Base-by-base conservation (phyloP, 2,797 vertebrate genomes). In the Synaphobranchus kaupii region DNA sequence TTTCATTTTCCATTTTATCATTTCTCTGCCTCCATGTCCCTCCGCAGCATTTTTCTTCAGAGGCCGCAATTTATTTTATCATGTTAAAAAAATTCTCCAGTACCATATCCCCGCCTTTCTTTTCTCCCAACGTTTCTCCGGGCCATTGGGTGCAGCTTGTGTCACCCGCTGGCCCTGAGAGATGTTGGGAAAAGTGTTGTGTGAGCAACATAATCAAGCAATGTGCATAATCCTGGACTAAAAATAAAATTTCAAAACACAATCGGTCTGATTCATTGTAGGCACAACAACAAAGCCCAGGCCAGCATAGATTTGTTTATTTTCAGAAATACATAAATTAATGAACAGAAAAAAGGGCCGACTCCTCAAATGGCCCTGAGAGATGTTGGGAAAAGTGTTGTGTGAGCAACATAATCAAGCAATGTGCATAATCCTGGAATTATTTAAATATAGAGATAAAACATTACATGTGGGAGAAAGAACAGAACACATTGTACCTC, bases 1-100 rank as follows among this genome's bases (percentile, higher is more conserved):
- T 60, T 76, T 80, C 47, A 73, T 58, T 76, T 89, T 85, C 71
- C 31, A 68, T 86, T 88, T 48, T 17, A 80, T 63, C 34, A 34
- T 13, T 84, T 83, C 80, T 71, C 84, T 54, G 66, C 56, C 84
- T 39, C 39, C 66, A 31, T 5, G 48, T 50, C 78, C 3, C 52
- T 56, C 28, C 3, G 50, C 34, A 28, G 12, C 73, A 28, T 83
- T 31, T 50, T n/a, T 48, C 85, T 34, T 34, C 22, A 6, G n/a
- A 52, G 31, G 78, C 17, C 78, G 34, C 39, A 2, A 56, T 20
- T 54, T n/a, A 88, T 83, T 87, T 81, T 58, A 52, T 60, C 52
- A 58, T 47, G 71, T 39, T 84, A 66, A 82, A 80, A 84, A 4
- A 47, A 15, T 6, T 22, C 12, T 28, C 54, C 17, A 60, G 44